These are phyloP conservation scores for Calephelis virginiensis DNA, from an alignment of 1,140 invertebrate genomes.

Conservation along the genomic window DNA sequence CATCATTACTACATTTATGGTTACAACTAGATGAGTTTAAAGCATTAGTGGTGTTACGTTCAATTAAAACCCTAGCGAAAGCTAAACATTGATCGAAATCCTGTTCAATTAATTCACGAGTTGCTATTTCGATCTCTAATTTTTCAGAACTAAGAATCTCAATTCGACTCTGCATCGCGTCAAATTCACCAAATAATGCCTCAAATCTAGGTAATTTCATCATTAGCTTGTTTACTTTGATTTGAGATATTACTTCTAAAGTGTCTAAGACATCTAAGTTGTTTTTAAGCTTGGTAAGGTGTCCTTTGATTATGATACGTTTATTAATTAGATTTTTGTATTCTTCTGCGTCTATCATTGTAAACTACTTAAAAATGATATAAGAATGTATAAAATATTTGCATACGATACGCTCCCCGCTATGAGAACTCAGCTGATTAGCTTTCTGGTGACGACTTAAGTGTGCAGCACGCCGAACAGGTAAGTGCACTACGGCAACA, in stretches of 20 bases:
- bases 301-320: conserved; percentile 7
- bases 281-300: conserved; percentile 27
- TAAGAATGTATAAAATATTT: not conserved
- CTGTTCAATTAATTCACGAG: conserved; percentile 34
- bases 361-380: no score
- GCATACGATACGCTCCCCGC: conserved; percentile 2
- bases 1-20: no score
- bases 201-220: conserved; percentile 20
- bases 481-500: no score
- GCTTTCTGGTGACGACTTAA: no score
- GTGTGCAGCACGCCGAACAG: no score
- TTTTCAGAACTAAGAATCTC: conserved; percentile 27
- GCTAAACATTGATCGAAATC: conserved; percentile 26
- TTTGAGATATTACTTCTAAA: not conserved
- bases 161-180: no score
- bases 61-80: conserved; percentile 24
- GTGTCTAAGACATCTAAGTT: no score
- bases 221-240: conserved; percentile 22
- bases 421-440: not conserved
- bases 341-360: not conserved
- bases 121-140: conserved; percentile 29
- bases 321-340: not conserved
- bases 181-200: conserved; percentile 18
- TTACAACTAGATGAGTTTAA: no score
- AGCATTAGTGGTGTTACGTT: not conserved